phyloP scores from a whole-genome alignment of 2,113 vertebrate species.

The Copsychus sechellarum region DNA sequence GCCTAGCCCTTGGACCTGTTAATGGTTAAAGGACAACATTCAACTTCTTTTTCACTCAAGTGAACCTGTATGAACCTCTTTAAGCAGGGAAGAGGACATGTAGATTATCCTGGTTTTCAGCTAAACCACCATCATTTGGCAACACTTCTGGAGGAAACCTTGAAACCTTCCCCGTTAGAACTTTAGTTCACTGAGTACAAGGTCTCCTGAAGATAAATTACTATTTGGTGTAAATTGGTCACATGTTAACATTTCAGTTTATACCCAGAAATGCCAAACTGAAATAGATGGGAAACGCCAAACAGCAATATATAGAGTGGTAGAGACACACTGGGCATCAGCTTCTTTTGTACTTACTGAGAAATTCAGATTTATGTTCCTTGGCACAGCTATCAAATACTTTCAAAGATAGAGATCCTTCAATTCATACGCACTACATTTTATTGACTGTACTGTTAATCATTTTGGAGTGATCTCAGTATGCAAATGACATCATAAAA shows the following conservation, averaged over 20 bases:
- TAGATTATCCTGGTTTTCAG: background rate
- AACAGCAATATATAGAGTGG: no score
- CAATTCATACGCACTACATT: background rate
- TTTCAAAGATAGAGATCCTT: background rate
- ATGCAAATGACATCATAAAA: background rate
- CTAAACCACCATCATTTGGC: background rate
- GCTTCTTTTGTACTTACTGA: background rate
- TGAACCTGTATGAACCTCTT: background rate
- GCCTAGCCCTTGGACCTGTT: background rate
- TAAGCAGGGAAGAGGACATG: background rate
- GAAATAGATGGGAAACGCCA: background rate
- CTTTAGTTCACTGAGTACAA: background rate
- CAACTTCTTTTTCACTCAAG: background rate
- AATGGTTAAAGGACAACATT: background rate
- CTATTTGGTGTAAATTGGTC: background rate
- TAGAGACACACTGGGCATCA: background rate
- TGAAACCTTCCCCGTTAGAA: background rate
- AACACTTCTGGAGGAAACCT: background rate
- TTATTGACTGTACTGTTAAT: background rate
- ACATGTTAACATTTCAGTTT: background rate
- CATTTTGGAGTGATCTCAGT: background rate
- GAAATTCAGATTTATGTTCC: background rate
- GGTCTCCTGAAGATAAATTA: background rate
- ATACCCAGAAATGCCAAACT: background rate
- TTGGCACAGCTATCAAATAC: background rate